Percentiles rank a stretch among this genome's conserved stretches.
phyloP scores from a whole-genome alignment of 2,113 vertebrate species.

The Narcine bancroftii region DNA sequence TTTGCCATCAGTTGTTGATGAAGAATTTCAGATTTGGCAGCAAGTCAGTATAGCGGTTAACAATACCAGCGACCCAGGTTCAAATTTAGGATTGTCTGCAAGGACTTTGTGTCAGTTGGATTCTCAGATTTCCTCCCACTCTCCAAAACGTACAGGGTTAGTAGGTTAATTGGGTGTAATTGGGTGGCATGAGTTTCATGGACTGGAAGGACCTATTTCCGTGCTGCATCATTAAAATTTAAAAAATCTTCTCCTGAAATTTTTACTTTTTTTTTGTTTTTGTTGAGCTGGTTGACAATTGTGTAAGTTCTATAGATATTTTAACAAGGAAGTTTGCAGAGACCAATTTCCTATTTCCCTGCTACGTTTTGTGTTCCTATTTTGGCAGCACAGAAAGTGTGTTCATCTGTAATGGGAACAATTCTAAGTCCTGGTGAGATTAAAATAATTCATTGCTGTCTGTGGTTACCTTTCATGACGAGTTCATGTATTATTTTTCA shows the following conservation, averaged over 20 bases:
- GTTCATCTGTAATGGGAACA: neutral
- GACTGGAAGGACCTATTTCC: too few species aligned
- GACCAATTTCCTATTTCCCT: neutral
- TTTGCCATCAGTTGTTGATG: neutral
- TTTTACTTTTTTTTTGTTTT: neutral
- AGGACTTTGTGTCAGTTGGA: too few species aligned
- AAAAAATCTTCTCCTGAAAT: neutral
- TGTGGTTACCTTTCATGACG: neutral
- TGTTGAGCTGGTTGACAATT: neutral
- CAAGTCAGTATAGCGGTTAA: too few species aligned
- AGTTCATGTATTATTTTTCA: slow-evolving; percentile 5
- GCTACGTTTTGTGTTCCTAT: neutral
- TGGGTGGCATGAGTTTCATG: too few species aligned
- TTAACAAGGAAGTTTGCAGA: neutral
- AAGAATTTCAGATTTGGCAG: neutral
- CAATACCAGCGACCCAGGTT: too few species aligned
- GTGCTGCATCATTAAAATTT: too few species aligned
- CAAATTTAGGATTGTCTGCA: too few species aligned
- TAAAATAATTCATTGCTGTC: neutral
- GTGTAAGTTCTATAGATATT: neutral
- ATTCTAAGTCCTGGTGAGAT: neutral
- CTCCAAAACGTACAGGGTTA: too few species aligned
- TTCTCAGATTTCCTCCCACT: too few species aligned
- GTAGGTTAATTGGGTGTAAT: too few species aligned
- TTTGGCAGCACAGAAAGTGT: neutral